These are phyloP conservation scores for Tanypteryx hageni DNA, from an alignment of 2,888 invertebrate species.

Conservation along the genomic window DNA sequence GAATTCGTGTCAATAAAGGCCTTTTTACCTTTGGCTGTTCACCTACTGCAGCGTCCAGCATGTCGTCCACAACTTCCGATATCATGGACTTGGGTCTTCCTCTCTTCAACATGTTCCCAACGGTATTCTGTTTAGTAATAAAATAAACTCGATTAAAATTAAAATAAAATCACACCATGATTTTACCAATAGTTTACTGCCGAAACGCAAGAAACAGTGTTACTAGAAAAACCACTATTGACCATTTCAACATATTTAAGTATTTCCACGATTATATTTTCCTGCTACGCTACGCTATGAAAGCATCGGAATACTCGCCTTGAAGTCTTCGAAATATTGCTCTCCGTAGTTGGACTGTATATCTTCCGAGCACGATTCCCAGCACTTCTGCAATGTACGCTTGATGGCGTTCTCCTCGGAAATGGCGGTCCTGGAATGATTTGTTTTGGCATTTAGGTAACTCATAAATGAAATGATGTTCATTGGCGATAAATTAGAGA, in stretches of 20 bases:
- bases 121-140: constrained; percentile 47
- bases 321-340: constrained; percentile 71
- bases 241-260: too few species aligned
- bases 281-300: too few species aligned
- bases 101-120: constrained; percentile 67
- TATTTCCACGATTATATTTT: too few species aligned
- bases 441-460: not conserved
- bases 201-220: too few species aligned
- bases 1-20: not conserved
- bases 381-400: constrained; percentile 70
- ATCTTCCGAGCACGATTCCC: constrained; percentile 71
- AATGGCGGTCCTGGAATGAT: constrained; percentile 70
- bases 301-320: constrained; percentile 65
- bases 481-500: not conserved
- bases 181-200: too few species aligned
- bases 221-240: too few species aligned
- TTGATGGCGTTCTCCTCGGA: constrained; percentile 68
- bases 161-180: not conserved
- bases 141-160: not conserved
- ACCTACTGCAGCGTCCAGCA: constrained; percentile 71
- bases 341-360: constrained; percentile 71
- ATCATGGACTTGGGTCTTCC: constrained; percentile 69
- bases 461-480: not conserved
- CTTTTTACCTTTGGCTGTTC: constrained; percentile 69
- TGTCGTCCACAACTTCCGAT: constrained; percentile 71